Evolutionary conservation across 2,113 vertebrate genomes (phyloP), one percentile per base, ranked within the genome.

Genomic region (Cryptotis parvus): DNA sequence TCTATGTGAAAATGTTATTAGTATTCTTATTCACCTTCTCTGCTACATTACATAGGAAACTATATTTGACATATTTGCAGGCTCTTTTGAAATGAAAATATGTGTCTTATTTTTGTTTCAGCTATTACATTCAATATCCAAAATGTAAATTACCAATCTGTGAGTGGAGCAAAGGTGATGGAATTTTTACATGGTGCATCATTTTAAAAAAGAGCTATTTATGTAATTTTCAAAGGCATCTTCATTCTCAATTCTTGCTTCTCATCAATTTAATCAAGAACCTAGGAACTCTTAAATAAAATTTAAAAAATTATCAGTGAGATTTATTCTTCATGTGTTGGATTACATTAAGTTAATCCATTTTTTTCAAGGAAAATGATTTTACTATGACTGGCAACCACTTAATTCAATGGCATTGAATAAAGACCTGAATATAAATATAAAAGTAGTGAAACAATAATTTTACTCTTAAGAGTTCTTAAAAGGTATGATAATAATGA

Each of bases 31-130:
- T 73, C 20, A 7, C 11, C 39, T 37, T 70, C 4, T 9, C 39
- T 70, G 27, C 4, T 76, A 45, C 2, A 45, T 83, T 39, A 84
- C 27, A 84, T 86, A 63, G 84, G 58, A 86, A 93, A 84, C 43
- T 84, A 14, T 89, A 45, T 45, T 45, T 45, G 66, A 41, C 31
- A 74, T 83, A 1, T 22, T 45, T 94, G 7, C 27, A 45, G 94
- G 4, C 41, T 45, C 55, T 87, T 89, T 91, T 83, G 90, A 87
- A 92, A 81, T 87, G 78, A 84, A 74, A 33, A 89, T 41, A 75
- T 88, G 85, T 24, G 79, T 79, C 89, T 95, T 45, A 76, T 82
- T 92, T 92, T 92, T 89, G 33, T 81, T 92, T 95, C 41, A 92
- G 39, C 69, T 82, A 66, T 95, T 90, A 85, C 49, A n/a, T 84